A percentile compares a stretch with the other conserved stretches of the same genome.
phyloP scores from a whole-genome alignment of 2,797 vertebrate genomes.

The Rousettus madagascariensis region DNA sequence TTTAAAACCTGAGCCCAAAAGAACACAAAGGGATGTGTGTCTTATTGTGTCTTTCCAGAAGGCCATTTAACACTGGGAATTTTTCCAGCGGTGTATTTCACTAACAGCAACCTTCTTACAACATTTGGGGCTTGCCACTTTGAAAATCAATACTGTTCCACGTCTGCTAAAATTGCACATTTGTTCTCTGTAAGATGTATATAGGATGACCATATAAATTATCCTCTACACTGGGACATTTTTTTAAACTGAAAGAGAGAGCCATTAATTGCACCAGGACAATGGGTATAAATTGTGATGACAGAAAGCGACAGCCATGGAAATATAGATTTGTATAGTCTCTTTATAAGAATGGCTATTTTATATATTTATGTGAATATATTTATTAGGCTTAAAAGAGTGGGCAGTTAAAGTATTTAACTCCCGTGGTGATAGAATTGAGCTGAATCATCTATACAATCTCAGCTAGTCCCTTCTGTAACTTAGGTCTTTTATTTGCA shows the following conservation, averaged over 20 bases:
- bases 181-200: constrained; percentile 54
- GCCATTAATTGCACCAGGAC: not conserved
- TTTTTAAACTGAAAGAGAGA: constrained; percentile 28
- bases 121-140: constrained; percentile 52
- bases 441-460: not conserved
- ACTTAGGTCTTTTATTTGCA: not conserved
- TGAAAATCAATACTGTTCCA: constrained; percentile 64
- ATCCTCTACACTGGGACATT: not conserved
- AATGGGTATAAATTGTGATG: not conserved
- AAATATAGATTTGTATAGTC: not conserved
- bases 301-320: not conserved
- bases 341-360: not conserved
- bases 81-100: constrained; percentile 66
- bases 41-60: constrained; percentile 35
- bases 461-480: not conserved
- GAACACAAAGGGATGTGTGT: constrained; percentile 75
- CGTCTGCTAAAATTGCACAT: constrained; percentile 50
- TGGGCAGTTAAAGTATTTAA: not conserved
- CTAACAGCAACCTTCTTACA: constrained; percentile 56
- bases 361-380: not conserved
- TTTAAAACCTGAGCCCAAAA: constrained; percentile 61
- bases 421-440: not conserved
- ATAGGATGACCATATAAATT: constrained; percentile 4
- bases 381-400: constrained; percentile 34
- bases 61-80: constrained; percentile 68